Base-by-base conservation (phyloP, 2,797 vertebrate species). In the Sarcophilus harrisii region DNA sequence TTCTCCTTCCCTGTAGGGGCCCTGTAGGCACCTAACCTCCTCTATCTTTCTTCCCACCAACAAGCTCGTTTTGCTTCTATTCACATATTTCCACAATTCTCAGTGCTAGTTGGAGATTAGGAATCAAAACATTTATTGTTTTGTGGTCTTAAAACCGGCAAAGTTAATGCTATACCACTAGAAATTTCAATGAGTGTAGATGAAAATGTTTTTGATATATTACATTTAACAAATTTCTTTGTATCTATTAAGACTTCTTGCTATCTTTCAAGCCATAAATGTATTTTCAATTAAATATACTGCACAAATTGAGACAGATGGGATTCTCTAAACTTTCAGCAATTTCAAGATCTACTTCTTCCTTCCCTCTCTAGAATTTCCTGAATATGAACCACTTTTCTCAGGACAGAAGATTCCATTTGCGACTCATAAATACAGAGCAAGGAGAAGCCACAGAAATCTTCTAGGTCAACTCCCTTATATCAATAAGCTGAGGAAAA, bases 21-120 rank as follows among this genome's bases (percentile, higher is more conserved):
- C n/a, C n/a, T n/a, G n/a, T n/a, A n/a, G n/a, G 89, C 10, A 94
- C 90, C 92, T 93, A 93, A 18, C 94, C 28, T 60, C 38, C 90
- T 73, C 55, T 52, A 97, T 91, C 59, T 38, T 94, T 92, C 90
- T 95, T 16, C 92, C 92, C 95, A 92, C 92, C 57, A 97, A 97
- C 45, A 94, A 27, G 30, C 96, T 66, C 87, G n/a, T 92, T 38
- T 28, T 92, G 5, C 91, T 89, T 94, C 60, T 96, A 52, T 66
- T 52, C 59, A 90, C 93, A 94, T 96, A 58, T 58, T 95, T 97
- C 91, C 30, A 95, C 13, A 93, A 57, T 94, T 93, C 93, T 66
- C 89, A 94, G 93, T 96, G 58, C 93, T 92, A 93, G 32, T 55
- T 52, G 93, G 24, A 92, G 29, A 94, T 49, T 30, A 95, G 32